These are phyloP conservation scores for Alfaro cultratus DNA, from an alignment of 2,797 vertebrate genomes.

Conservation along the genomic window DNA sequence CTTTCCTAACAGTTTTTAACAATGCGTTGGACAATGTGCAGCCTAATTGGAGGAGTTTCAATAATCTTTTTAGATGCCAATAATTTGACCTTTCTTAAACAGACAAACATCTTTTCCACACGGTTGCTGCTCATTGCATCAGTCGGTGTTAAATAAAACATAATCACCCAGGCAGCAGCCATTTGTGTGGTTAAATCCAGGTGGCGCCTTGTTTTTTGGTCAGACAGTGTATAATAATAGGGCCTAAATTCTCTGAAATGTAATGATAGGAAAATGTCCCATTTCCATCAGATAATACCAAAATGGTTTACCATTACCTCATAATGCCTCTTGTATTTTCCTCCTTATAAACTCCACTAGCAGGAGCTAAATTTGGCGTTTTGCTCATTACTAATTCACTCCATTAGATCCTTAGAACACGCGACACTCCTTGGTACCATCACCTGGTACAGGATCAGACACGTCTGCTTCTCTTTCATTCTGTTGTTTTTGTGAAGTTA, in stretches of 20 bases:
- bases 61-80: not conserved
- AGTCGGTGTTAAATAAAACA: not conserved
- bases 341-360: conserved; percentile 44
- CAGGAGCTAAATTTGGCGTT: conserved; percentile 22
- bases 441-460: conserved; percentile 38
- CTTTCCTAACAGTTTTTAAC: not conserved
- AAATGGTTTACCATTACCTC: conserved; percentile 6
- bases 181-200: not conserved
- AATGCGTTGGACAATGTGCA: not conserved
- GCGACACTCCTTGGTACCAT: conserved; percentile 23
- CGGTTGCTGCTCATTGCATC: not conserved
- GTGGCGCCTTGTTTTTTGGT: not conserved
- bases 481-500: conserved; percentile 19
- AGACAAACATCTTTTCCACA: not conserved
- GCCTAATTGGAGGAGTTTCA: not conserved
- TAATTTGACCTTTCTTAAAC: not conserved
- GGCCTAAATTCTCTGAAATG: not conserved
- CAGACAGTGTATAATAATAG: not conserved
- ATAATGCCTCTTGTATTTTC: conserved; percentile 32
- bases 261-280: not conserved
- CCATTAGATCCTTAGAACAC: conserved; percentile 21
- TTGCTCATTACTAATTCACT: conserved; percentile 39
- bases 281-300: not conserved
- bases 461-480: conserved; percentile 46
- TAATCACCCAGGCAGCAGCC: not conserved